phyloP scores from a whole-genome alignment of 1,140 invertebrate genomes.

The Riptortus pedestris region DNA sequence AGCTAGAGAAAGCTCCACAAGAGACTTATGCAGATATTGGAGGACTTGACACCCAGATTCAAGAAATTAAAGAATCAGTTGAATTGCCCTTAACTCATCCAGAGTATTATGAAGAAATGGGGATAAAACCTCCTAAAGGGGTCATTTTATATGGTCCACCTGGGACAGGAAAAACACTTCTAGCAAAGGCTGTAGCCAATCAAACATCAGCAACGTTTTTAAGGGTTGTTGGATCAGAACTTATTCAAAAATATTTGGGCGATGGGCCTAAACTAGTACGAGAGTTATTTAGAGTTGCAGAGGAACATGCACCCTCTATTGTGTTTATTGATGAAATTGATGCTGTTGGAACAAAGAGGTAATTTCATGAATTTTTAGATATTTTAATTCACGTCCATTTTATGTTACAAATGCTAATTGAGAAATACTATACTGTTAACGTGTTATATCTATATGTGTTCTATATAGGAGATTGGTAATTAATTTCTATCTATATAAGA shows the following conservation, averaged over 20 bases:
- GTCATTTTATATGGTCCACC: constrained; percentile 98
- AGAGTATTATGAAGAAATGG: constrained; percentile 99
- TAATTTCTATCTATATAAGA: background rate
- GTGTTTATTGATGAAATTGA: constrained; percentile 99
- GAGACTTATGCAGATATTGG: constrained; percentile 99
- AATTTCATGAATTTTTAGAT: no score
- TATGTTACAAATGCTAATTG: background rate
- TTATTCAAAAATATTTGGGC: constrained; percentile 98
- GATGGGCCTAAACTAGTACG: constrained; percentile 98
- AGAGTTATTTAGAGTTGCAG: constrained; percentile 94
- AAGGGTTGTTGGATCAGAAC: constrained; percentile 94
- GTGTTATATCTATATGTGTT: background rate
- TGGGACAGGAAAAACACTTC: constrained; percentile 94
- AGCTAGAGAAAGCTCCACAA: constrained; percentile 97
- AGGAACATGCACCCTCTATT: constrained; percentile 98
- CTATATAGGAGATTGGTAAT: background rate
- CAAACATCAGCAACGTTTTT: constrained; percentile 99
- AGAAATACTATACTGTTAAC: background rate
- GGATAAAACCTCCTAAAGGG: constrained; percentile 98
- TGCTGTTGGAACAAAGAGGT: constrained; percentile 90
- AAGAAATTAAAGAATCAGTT: constrained; percentile 99
- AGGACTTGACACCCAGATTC: constrained; percentile 96
- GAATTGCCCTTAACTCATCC: constrained; percentile 97
- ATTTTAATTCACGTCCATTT: background rate
- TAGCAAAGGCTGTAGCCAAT: constrained; percentile 99